Base-by-base conservation (phyloP, 2,113 vertebrate species). In the Gavialis gangeticus region DNA sequence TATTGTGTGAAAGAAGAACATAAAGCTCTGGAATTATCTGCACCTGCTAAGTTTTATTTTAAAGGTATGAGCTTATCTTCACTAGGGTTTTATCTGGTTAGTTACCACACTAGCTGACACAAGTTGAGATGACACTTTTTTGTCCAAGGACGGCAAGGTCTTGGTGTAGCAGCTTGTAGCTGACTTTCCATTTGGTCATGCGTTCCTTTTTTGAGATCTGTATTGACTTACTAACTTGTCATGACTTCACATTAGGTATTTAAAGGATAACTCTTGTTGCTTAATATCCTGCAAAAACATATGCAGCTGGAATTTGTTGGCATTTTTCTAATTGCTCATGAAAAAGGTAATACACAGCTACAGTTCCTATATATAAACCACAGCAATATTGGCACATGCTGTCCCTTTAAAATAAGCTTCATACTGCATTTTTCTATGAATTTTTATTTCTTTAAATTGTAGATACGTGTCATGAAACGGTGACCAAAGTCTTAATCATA, bases 261-360 rank as follows among this genome's bases (percentile, higher is more conserved):
- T 71, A 71, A 58, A 30, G 13, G 22, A 13, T 22, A 27, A 37
- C 30, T 71, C 56, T 54, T 56, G 62, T 71, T 69, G 67, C 56
- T 73, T 75, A 10, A 24, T 84, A 12, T 79, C 10, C 14, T 79
- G 4, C 7, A 37, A 79, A 73, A 79, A 73, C 10, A 5, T 56
- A 1, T 82, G 16, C 57, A 54, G 37, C 58, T 78, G 12, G 28
- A 10, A 78, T 75, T 1, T 85, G 15, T 21, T 75, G 25, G 25
- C 22, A 56, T 57, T 56, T 28, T 60, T 63, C 67, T 21, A 34
- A 16, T 60, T 80, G 73, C 0, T 57, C 75, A 2, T 64, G 2
- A 69, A 25, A 46, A 71, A 84, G 30, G 22, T 4, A 62, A 2
- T 77, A n/a, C 0, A 0, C 22, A 75, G 13, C 4, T 78, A 15